phyloP scores from a whole-genome alignment of 2,888 invertebrate species.

The Fragum fragum region DNA sequence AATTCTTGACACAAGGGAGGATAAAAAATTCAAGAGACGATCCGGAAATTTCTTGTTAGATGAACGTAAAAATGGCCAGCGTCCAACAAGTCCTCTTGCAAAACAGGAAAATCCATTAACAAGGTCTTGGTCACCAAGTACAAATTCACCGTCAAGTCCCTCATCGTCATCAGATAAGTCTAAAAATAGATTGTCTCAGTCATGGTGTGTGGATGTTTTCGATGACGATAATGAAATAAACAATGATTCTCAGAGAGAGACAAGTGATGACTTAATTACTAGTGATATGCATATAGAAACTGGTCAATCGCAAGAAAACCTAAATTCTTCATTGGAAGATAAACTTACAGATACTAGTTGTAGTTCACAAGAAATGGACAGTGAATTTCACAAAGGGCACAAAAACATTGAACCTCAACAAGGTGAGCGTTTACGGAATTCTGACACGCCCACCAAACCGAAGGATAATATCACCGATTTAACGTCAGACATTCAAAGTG shows the following conservation, averaged over 20 bases:
- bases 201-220: conserved; percentile 66
- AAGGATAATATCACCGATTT: conserved; percentile 7
- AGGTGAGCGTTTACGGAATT: not conserved
- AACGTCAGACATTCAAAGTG: conserved; percentile 8
- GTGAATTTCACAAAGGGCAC: conserved; percentile 2
- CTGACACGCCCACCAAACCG: conserved; percentile 4
- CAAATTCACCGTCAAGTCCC: conserved; percentile 52
- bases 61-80: conserved; percentile 51
- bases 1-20: conserved; percentile 68
- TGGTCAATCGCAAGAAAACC: not conserved
- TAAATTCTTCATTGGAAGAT: not conserved
- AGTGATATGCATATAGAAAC: not conserved
- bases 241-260: not conserved
- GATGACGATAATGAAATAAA: conserved; percentile 14
- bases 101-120: conserved; percentile 51
- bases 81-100: conserved; percentile 63
- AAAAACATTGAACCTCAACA: conserved; percentile 3
- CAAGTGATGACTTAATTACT: not conserved
- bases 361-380: not conserved
- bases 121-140: conserved; percentile 64
- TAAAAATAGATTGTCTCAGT: conserved; percentile 67
- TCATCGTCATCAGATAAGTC: conserved; percentile 28
- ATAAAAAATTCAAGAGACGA: conserved; percentile 77
- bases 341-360: not conserved
- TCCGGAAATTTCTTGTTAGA: conserved; percentile 79